phyloP scores from a whole-genome alignment of 1,140 invertebrate genomes.

The Ruditapes philippinarum region DNA sequence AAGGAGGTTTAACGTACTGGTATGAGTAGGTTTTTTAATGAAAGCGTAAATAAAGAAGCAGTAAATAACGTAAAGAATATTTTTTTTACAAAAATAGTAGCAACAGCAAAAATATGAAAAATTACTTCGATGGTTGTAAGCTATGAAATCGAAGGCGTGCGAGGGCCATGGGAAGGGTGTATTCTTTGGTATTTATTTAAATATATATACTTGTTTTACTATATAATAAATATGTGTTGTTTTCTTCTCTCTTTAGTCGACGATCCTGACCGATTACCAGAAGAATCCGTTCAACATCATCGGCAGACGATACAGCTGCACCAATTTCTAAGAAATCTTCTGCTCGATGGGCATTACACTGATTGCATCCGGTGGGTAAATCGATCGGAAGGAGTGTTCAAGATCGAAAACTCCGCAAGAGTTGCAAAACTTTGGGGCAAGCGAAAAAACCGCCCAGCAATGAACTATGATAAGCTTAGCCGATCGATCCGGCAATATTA shows the following conservation, averaged over 20 bases:
- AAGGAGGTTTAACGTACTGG: too few relatives aligned
- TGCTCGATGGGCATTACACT: slow-evolving; percentile 94
- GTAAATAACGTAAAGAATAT: too few relatives aligned
- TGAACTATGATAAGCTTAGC: slow-evolving; percentile 99
- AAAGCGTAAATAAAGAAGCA: too few relatives aligned
- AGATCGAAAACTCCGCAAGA: slow-evolving; percentile 99
- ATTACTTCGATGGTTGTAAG: too few relatives aligned
- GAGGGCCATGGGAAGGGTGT: too few relatives aligned
- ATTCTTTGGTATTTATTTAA: too few relatives aligned
- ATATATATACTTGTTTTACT: too few relatives aligned
- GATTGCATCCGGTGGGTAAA: slow-evolving; percentile 99
- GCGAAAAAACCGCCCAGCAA: slow-evolving; percentile 98
- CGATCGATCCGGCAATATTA: slow-evolving; percentile 99
- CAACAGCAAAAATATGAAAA: too few relatives aligned
- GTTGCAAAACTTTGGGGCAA: slow-evolving; percentile 98
- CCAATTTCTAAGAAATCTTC: slow-evolving; percentile 99
- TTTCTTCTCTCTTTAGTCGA: background rate
- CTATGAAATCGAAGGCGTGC: too few relatives aligned
- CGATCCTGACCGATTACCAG: slow-evolving; percentile 24
- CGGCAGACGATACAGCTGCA: slow-evolving; percentile 95
- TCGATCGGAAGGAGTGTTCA: slow-evolving; percentile 94
- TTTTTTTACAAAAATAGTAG: too few relatives aligned
- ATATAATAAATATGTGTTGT: too few relatives aligned
- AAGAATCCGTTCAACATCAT: slow-evolving; percentile 64
- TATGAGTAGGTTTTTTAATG: too few relatives aligned